Evolutionary conservation across 30 jellyfish, hydroid and myxozoan species (phyloP).

Genomic region (Hydra vulgaris): DNA sequence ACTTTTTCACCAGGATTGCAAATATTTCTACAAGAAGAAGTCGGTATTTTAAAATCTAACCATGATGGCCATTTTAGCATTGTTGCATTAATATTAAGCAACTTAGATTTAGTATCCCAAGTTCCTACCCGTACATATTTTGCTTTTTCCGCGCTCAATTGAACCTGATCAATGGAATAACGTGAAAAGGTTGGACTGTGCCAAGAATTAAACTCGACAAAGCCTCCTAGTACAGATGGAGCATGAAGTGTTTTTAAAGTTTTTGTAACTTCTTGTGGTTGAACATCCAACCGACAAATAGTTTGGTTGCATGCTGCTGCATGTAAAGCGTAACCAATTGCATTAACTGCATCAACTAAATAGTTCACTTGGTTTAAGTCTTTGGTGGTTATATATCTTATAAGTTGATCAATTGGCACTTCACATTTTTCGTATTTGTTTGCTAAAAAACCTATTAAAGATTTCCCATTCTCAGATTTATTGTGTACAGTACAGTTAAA

Average conservation of each 20-base stretch:
- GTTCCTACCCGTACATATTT: slow-evolving; percentile 40
- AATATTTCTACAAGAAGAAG: slow-evolving; percentile 55
- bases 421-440: neutral
- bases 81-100: slow-evolving; percentile 10
- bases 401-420: neutral
- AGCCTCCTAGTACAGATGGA: slow-evolving; percentile 23
- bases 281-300: neutral
- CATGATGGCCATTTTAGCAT: slow-evolving; percentile 47
- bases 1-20: slow-evolving; percentile 82
- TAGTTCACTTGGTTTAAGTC: slow-evolving; percentile 22
- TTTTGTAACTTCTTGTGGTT: slow-evolving; percentile 20
- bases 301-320: neutral
- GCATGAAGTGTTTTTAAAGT: slow-evolving; percentile 31
- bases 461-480: neutral
- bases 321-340: slow-evolving; percentile 11
- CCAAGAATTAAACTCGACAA: slow-evolving; percentile 33
- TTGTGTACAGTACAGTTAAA: slow-evolving; percentile 19
- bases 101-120: slow-evolving; percentile 31
- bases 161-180: slow-evolving; percentile 69
- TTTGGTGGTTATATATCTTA: neutral
- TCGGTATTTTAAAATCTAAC: slow-evolving; percentile 19
- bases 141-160: slow-evolving; percentile 5
- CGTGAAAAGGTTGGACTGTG: slow-evolving; percentile 52
- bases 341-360: slow-evolving; percentile 31
- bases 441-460: neutral